Conservation (phyloP, 2,113 vertebrate species). For the Ctenodactylus gundi region DNA sequence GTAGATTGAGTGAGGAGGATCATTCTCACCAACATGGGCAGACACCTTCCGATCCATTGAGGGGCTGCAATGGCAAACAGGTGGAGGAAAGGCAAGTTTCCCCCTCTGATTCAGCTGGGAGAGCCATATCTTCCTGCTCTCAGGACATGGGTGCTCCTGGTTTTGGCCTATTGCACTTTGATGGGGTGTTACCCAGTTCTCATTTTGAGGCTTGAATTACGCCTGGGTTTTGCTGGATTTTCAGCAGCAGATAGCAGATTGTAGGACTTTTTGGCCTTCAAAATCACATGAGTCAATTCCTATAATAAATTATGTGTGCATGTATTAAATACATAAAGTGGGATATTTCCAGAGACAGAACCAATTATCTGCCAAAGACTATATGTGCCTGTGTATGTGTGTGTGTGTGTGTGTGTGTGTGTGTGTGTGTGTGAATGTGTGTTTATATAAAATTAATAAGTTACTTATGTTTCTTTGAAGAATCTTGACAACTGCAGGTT, state of each 20-base stretch:
- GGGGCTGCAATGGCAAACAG: background rate
- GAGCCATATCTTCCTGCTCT: background rate
- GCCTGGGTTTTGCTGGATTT: background rate
- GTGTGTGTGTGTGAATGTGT: no score
- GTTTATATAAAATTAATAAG: no score
- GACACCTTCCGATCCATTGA: background rate
- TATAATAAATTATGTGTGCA: no score
- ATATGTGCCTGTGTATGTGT: no score
- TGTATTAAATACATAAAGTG: no score
- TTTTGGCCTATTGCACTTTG: background rate
- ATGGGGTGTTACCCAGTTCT: background rate
- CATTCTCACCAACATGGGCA: no score
- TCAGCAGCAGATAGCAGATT: background rate
- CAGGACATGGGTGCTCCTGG: background rate
- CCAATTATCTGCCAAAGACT: no score
- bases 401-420: no score
- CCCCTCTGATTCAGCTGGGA: background rate
- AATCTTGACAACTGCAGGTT: background rate
- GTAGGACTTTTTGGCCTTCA: background rate
- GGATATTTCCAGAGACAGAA: no score
- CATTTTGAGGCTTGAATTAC: background rate
- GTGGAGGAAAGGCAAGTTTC: background rate
- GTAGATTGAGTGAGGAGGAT: no score
- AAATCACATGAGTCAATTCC: background rate
- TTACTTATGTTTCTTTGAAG: background rate